Evolutionary conservation across 2,888 invertebrate genomes (phyloP), one percentile per base, ranked within the genome.

Genomic region (Pogonocherus hispidulus): DNA sequence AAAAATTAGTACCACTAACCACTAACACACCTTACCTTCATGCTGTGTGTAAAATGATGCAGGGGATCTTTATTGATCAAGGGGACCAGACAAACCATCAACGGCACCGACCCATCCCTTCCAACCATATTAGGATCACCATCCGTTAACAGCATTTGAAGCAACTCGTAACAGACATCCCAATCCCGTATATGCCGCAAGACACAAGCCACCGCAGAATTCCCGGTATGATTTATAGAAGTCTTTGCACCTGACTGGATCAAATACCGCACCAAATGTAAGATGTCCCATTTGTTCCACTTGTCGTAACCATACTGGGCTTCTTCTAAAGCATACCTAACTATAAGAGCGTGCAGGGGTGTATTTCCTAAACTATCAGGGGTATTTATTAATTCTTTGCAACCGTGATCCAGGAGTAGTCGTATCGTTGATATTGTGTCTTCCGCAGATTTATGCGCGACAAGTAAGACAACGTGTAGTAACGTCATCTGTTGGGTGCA

Each of bases 221-320:
- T 91, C 2, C 91, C 91, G 0, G 88, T 86, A 78, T 92, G 92
- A 82, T 92, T 92, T 57, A 92, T 92, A 5, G 91, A 91, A 63
- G 88, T 90, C 73, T 89, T 88, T 11, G 91, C 91, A 49, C 92
- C 90, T 78, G 90, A 89, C 82, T 90, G 90, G 37, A 91, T 83
- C 63, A 91, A 82, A 77, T 85, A 85, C 11, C 90, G 84, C 32
- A 93, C 90, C 76, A 93, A 86, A 82, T 92, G 91, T 60, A 93
- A 84, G 52, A 93, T 90, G 81, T 92, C 92, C 90, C 92, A 92
- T 80, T 92, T 92, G 78, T 91, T 91, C 92, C 91, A 92, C 70
- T 90, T 90, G 76, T 90, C 89, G 77, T 91, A 90, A 5, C 91
- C 91, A 78, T 90, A 91, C 66, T 84, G 82, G 14, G 90, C 90